Evolutionary conservation across 2,888 invertebrate species (phyloP).

Genomic region (Caenorhabditis zanzibari): DNA sequence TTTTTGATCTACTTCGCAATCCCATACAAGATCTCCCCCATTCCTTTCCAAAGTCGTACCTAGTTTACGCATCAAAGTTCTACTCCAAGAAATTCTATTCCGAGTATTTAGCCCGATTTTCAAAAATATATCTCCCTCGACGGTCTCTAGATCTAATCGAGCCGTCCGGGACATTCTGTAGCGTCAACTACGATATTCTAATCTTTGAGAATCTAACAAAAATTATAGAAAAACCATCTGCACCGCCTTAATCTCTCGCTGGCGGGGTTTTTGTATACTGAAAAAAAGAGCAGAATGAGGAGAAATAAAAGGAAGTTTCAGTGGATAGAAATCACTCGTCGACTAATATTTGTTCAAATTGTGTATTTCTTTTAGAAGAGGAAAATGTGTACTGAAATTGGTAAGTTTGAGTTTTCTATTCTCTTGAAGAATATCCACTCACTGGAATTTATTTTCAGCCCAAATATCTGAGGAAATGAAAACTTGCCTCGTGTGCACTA

Average conservation of each 20-base stretch:
- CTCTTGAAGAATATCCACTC: no score
- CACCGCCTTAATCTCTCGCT: conserved; percentile 7
- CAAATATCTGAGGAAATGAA: not conserved
- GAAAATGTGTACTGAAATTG: conserved; percentile 5
- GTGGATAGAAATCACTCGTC: not conserved
- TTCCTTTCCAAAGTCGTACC: not conserved
- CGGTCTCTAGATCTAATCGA: not conserved
- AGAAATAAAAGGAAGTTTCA: conserved; percentile 9
- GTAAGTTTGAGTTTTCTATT: no score
- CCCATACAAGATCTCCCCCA: not conserved
- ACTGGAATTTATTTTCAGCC: not conserved
- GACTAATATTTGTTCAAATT: not conserved
- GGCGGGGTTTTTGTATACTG: not conserved
- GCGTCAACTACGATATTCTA: not conserved
- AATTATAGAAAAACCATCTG: conserved; percentile 4
- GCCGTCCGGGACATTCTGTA: conserved; percentile 4
- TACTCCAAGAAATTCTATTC: not conserved
- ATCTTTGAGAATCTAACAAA: conserved; percentile 2
- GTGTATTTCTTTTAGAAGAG: not conserved
- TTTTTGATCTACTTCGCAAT: not conserved
- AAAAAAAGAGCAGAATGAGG: not conserved
- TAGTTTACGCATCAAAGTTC: not conserved
- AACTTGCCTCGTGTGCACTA: conserved; percentile 33
- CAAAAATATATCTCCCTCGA: not conserved
- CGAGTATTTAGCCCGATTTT: not conserved